Percentiles rank a stretch among this genome's conserved stretches.
These are phyloP conservation scores for Platycercus adscitus DNA, from an alignment of 2,113 vertebrate species.

Conservation along the genomic window DNA sequence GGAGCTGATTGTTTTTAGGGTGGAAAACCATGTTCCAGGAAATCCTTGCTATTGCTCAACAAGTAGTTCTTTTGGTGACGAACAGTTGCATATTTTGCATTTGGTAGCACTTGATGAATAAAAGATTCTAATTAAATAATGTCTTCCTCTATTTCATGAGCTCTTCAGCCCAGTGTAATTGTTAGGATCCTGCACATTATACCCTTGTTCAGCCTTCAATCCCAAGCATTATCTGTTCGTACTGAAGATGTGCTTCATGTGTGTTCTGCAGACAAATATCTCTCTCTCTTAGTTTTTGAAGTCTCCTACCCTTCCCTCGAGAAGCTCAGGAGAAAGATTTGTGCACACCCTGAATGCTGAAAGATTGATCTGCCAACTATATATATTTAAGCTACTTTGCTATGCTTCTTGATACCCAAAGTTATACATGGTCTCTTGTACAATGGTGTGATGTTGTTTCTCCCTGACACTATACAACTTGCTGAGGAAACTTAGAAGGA, in stretches of 20 bases:
- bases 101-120: neutral
- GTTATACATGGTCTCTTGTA: neutral
- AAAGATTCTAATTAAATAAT: neutral
- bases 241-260: neutral
- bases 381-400: neutral
- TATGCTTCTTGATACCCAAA: neutral
- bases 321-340: neutral
- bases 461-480: neutral
- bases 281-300: neutral
- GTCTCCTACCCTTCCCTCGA: neutral
- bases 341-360: accelerated
- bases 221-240: neutral
- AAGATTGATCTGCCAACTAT: neutral
- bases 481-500: no score
- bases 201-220: neutral
- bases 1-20: neutral
- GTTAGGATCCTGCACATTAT: neutral
- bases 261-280: neutral
- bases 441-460: neutral
- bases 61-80: neutral
- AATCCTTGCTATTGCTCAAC: neutral
- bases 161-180: neutral
- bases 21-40: neutral
- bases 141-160: neutral
- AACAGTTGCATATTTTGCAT: neutral